Conservation (phyloP, 2,113 vertebrate species). For the Catagonus wagneri region DNA sequence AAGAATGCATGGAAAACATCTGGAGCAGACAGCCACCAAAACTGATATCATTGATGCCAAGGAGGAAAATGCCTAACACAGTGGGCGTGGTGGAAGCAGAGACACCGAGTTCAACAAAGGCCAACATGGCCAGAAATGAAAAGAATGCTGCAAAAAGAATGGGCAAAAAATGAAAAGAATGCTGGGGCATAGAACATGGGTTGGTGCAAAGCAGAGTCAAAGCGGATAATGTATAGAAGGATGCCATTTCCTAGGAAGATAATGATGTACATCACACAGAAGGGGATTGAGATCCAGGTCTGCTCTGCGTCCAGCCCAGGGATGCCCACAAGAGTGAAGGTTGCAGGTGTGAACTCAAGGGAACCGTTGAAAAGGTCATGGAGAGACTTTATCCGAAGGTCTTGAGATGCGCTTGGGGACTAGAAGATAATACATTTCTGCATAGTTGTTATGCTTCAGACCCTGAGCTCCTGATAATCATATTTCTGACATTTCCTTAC, state of each 20-base stretch:
- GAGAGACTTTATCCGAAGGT: neutral
- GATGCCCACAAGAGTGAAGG: conserved; percentile 29
- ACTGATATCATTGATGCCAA: neutral
- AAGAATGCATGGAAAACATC: conserved; percentile 55
- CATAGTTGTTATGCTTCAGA: neutral
- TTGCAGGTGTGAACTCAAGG: neutral
- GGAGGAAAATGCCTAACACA: conserved; percentile 11
- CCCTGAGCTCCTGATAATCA: neutral
- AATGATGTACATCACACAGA: conserved; percentile 23
- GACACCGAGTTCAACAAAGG: conserved; percentile 26
- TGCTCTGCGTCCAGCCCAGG: conserved; percentile 25
- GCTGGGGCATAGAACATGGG: conserved; percentile 38
- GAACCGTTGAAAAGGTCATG: neutral
- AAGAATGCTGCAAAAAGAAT: too few relatives aligned
- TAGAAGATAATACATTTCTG: neutral
- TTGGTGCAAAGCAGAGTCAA: neutral
- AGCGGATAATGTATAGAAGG: neutral
- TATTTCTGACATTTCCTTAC: neutral
- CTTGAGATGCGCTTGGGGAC: neutral
- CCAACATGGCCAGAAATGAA: neutral
- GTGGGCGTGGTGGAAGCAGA: conserved; percentile 19
- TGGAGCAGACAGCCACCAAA: conserved; percentile 24
- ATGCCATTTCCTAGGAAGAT: conserved; percentile 24
- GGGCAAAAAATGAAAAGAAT: too few relatives aligned
- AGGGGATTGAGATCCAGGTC: conserved; percentile 9